Evolutionary conservation across 2,113 vertebrate species (phyloP), one percentile per base, ranked within the genome.

Genomic region (Pelvicachromis taeniatus): DNA sequence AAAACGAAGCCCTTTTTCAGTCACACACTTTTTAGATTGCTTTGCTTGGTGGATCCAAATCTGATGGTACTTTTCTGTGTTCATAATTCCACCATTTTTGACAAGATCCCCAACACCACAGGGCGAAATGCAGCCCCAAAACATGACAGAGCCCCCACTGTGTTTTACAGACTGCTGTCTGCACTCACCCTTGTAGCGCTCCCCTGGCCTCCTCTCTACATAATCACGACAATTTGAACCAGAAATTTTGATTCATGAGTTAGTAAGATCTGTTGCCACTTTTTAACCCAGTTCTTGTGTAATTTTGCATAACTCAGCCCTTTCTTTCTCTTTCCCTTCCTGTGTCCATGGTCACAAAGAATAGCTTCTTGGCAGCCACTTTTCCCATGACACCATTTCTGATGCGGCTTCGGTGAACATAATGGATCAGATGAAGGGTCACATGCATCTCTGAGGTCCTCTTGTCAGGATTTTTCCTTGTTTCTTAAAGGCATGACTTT

Each of bases 141-240:
- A 16, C 21, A 70, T 4, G 21, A 70, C 65, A 0, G 38, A 26
- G 21, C 65, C 40, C 48, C 4, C 38, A 6, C 4, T 1, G 38
- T 10, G 63, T 45, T 70, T 26, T 45, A 70, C 38, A 70, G 21
- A 45, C 16, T 8, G 21, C 38, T 45, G 63, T 70, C 8, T 16
- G n/a, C 8, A 23, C 63, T 45, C 21, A 45, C 0, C 26, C n/a
- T 45, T 3, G 0, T 45, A 26, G 0, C 0, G 3, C 21, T 26
- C 23, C 5, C 14, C 65, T 48, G 21, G 40, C 65, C 42, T 48
- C 42, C 13, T 16, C 42, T 14, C 13, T 48, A 48, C 42, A 48
- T 48, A 6, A 2, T 48, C 4, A 6, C 5, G 10, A 5, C 13
- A 16, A n/a, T n/a, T n/a, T n/a, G n/a, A n/a, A 42, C 40, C 40